These are phyloP conservation scores for Adelphocoris suturalis DNA, from an alignment of 2,888 invertebrate species.

Conservation along the genomic window DNA sequence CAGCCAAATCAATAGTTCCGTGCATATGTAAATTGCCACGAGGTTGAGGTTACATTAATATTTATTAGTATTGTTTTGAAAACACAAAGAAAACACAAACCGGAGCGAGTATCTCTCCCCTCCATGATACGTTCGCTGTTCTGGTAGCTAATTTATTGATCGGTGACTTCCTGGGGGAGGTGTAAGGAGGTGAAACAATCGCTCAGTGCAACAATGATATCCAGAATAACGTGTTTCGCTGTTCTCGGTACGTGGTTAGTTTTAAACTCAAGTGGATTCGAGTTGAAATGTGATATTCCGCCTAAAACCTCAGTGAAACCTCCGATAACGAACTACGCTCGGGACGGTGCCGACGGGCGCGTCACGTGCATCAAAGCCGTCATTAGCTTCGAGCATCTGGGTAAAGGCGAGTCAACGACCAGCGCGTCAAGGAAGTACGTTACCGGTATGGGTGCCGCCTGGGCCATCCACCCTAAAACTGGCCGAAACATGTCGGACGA, in stretches of 20 bases:
- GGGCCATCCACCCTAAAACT: not conserved
- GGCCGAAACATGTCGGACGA: conserved; percentile 7
- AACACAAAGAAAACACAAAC: too few relatives aligned
- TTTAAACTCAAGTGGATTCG: not conserved
- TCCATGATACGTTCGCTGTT: too few relatives aligned
- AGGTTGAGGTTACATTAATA: too few relatives aligned
- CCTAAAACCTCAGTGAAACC: not conserved
- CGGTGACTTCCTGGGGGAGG: not conserved
- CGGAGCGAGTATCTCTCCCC: too few relatives aligned
- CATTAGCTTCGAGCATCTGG: not conserved
- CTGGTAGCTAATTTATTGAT: not conserved
- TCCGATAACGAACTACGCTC: not conserved
- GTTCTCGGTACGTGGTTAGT: not conserved
- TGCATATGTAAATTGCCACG: too few relatives aligned
- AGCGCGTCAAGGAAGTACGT: conserved; percentile 9
- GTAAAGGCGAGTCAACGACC: not conserved
- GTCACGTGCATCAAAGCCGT: conserved; percentile 32
- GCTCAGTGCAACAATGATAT: not conserved
- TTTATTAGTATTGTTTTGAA: too few relatives aligned
- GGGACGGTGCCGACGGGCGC: not conserved
- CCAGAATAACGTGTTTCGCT: not conserved
- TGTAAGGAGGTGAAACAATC: not conserved
- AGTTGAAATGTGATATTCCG: not conserved
- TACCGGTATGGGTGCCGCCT: not conserved
- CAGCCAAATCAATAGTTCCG: too few relatives aligned